Conservation (phyloP, 2,113 vertebrate genomes). For the Neogale vison region DNA sequence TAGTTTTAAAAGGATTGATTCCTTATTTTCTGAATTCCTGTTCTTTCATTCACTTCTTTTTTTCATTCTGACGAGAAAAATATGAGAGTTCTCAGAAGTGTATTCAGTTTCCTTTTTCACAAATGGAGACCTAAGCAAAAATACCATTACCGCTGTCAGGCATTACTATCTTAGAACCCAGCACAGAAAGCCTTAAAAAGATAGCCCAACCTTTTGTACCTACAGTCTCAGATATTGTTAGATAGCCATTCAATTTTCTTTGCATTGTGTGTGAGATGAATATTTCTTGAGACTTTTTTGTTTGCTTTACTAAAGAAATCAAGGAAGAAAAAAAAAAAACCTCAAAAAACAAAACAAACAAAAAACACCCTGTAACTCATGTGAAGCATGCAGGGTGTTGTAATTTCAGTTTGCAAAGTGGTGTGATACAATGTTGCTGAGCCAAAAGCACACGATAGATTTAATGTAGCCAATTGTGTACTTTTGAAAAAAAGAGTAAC, state of each 20-base stretch:
- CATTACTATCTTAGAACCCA: constrained; percentile 33
- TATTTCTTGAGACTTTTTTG: constrained; percentile 75
- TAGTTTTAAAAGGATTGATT: background rate
- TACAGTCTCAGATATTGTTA: constrained; percentile 66
- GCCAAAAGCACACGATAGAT: constrained; percentile 90
- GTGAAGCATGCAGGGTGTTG: constrained; percentile 81
- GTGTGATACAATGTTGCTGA: constrained; percentile 91
- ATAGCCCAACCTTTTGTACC: constrained; percentile 61
- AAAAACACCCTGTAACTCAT: constrained; percentile 72
- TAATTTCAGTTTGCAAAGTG: constrained; percentile 87
- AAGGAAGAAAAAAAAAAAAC: constrained; percentile 34
- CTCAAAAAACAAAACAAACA: constrained; percentile 58
- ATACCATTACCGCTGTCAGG: background rate
- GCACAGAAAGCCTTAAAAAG: constrained; percentile 34
- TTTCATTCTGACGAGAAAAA: constrained; percentile 24
- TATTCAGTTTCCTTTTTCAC: constrained; percentile 45
- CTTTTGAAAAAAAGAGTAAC: constrained; percentile 97
- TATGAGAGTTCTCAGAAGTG: background rate
- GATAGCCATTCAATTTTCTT: constrained; percentile 71
- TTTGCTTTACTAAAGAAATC: constrained; percentile 69
- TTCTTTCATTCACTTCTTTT: background rate
- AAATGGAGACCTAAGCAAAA: constrained; percentile 22
- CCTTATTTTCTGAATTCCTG: constrained; percentile 47
- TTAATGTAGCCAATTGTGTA: constrained; percentile 97
- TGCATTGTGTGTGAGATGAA: constrained; percentile 62